Evolutionary conservation across 2,113 vertebrate species (phyloP).

Genomic region (Empidonax traillii): DNA sequence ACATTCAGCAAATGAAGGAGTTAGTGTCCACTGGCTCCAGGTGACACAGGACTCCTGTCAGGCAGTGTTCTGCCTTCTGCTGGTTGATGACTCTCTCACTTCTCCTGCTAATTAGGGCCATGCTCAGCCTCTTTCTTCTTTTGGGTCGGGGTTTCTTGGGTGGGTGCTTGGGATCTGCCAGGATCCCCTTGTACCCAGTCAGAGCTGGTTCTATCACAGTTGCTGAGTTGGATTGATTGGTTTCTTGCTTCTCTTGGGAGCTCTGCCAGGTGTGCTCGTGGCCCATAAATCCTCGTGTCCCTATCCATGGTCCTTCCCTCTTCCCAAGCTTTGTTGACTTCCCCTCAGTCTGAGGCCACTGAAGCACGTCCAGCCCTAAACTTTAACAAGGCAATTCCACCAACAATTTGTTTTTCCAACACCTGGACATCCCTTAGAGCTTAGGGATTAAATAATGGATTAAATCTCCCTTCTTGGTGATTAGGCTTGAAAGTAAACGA

Average conservation of each 20-base stretch:
- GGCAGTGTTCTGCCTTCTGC: fast-evolving
- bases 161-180: background rate
- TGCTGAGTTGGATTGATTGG: background rate
- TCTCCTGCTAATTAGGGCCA: fast-evolving
- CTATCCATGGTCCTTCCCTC: background rate
- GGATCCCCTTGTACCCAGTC: background rate
- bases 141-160: background rate
- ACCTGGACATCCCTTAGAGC: background rate
- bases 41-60: background rate
- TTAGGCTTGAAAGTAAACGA: background rate
- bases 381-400: background rate
- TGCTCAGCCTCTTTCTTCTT: background rate
- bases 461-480: too few relatives aligned
- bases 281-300: background rate
- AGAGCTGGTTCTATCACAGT: background rate
- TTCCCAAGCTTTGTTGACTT: background rate
- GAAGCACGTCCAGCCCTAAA: background rate
- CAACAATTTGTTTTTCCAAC: background rate
- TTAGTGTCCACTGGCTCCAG: background rate
- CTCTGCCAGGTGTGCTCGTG: background rate
- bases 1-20: background rate
- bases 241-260: background rate
- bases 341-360: background rate
- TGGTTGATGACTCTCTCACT: background rate
- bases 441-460: too few relatives aligned